Percentiles rank a stretch among this genome's conserved stretches.
phyloP scores from a whole-genome alignment of 2,888 invertebrate species.

The Yponomeuta malinellus region DNA sequence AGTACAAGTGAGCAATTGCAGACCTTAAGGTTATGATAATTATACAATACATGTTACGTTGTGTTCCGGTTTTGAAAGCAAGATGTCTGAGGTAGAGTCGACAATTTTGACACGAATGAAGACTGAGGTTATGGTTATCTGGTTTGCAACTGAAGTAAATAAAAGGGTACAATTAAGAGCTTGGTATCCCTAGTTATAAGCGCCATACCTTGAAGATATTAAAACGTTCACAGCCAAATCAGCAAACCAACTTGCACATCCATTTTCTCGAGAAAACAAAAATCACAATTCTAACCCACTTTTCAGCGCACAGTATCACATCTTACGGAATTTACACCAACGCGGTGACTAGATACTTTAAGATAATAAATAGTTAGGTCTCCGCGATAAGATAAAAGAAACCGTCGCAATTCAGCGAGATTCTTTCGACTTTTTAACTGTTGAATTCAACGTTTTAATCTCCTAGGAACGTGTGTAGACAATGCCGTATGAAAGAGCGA shows the following conservation, averaged over 20 bases:
- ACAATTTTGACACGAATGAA: too few species aligned
- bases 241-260: background rate
- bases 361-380: conserved; percentile 11
- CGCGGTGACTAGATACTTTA: conserved; percentile 5
- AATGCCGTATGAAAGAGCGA: background rate
- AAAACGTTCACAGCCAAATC: background rate
- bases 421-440: background rate
- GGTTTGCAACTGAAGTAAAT: too few species aligned
- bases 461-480: background rate
- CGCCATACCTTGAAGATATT: background rate
- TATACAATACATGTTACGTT: too few species aligned
- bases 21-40: too few species aligned
- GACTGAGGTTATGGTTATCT: too few species aligned
- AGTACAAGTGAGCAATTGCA: too few species aligned
- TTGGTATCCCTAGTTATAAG: too few species aligned
- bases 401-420: background rate
- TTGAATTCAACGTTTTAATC: conserved; percentile 6
- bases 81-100: too few species aligned
- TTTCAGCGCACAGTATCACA: conserved; percentile 3
- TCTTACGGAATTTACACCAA: background rate
- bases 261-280: background rate
- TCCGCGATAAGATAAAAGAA: conserved; percentile 10
- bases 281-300: background rate
- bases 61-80: too few species aligned
- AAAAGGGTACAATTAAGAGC: too few species aligned